Percentiles rank a stretch among this genome's conserved stretches.
Conservation (phyloP, 2,113 vertebrate genomes). For the Poecilia latipinna region DNA sequence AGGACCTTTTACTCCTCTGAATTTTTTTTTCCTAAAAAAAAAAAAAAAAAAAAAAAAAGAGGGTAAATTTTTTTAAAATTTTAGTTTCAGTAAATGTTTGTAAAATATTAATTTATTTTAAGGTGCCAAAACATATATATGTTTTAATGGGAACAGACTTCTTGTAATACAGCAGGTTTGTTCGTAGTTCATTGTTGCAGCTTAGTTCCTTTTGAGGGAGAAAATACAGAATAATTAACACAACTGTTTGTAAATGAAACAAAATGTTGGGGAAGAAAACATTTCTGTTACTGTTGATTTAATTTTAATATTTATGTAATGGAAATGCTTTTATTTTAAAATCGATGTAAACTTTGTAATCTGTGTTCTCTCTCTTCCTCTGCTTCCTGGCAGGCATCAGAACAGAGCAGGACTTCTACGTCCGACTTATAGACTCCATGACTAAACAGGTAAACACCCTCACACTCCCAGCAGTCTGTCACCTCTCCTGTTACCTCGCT, state of each 20-base stretch:
- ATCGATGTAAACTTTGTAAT: slow-evolving; percentile 3
- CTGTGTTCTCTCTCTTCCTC: slow-evolving; percentile 17
- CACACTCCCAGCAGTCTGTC: slow-evolving; percentile 42
- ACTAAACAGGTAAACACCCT: slow-evolving; percentile 73
- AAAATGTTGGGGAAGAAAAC: neutral
- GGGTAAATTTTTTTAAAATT: neutral
- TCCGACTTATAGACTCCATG: slow-evolving; percentile 78
- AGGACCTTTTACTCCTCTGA: too few relatives aligned
- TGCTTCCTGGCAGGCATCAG: slow-evolving; percentile 69
- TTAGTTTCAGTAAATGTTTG: neutral
- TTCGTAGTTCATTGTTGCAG: neutral
- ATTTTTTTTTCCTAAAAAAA: too few relatives aligned
- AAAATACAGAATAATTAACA: neutral
- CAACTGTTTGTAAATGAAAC: neutral
- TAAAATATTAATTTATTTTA: neutral
- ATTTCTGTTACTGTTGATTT: neutral
- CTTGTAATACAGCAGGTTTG: neutral
- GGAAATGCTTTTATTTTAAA: neutral
- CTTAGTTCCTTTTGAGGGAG: neutral
- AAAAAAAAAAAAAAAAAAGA: neutral
- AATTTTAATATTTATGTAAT: too few relatives aligned
- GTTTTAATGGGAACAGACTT: neutral
- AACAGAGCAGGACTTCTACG: slow-evolving; percentile 79
- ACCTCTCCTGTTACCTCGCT: slow-evolving; percentile 65
- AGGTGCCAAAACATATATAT: neutral